These are phyloP conservation scores for Taenioides sp. DNA, from an alignment of 2,797 vertebrate genomes.

Conservation along the genomic window DNA sequence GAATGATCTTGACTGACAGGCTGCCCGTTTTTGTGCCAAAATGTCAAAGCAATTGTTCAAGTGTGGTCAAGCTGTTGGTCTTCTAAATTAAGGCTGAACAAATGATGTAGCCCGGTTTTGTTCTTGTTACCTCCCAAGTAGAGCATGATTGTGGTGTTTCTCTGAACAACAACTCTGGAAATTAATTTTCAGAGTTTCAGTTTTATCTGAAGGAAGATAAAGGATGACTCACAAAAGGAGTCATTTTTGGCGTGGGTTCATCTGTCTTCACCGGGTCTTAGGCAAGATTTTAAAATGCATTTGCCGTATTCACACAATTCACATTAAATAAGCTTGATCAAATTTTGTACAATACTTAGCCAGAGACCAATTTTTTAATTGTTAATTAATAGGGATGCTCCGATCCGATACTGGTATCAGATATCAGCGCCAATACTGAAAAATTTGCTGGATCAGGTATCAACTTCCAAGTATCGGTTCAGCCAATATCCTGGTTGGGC, in stretches of 20 bases:
- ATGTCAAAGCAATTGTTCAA: constrained; percentile 5
- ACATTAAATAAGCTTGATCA: background rate
- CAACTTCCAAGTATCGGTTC: too few species aligned
- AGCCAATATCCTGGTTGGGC: too few species aligned
- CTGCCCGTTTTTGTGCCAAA: background rate
- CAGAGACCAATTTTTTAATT: background rate
- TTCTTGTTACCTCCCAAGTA: background rate
- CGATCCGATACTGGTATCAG: too few species aligned
- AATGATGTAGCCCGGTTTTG: background rate
- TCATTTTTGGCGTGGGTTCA: background rate
- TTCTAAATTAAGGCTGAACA: background rate
- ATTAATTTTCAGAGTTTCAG: background rate
- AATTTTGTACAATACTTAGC: background rate
- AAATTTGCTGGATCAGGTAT: too few species aligned
- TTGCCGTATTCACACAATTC: background rate
- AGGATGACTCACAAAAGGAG: background rate
- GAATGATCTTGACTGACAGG: background rate
- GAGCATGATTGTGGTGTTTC: background rate
- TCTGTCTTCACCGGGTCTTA: background rate
- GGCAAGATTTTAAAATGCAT: background rate
- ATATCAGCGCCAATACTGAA: too few species aligned
- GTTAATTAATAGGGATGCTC: too few species aligned
- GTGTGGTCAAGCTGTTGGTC: background rate
- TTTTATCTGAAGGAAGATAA: background rate
- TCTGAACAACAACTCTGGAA: background rate